These are phyloP conservation scores for Megalopta genalis DNA, from an alignment of 1,140 invertebrate genomes.

Conservation along the genomic window DNA sequence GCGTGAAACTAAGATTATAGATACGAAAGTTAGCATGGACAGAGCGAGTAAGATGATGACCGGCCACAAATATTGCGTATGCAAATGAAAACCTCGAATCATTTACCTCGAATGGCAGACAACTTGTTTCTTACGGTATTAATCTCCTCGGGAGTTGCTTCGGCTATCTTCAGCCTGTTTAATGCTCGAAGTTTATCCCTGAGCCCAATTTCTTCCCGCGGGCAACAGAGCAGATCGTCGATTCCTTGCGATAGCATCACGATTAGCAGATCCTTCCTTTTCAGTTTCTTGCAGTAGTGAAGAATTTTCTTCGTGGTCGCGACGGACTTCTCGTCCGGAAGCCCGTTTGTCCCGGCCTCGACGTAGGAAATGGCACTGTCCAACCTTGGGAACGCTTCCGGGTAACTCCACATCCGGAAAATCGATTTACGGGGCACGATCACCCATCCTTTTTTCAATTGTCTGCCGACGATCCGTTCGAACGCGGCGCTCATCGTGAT, in stretches of 20 bases:
- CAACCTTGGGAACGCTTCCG: conserved; percentile 59
- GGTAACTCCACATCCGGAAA: conserved; percentile 58
- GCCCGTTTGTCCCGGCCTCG: conserved; percentile 52
- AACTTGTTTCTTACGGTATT: conserved; percentile 84
- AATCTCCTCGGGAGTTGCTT: conserved; percentile 83
- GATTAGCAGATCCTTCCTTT: conserved; percentile 64
- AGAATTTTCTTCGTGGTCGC: conserved; percentile 51
- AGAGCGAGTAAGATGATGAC: too few relatives aligned
- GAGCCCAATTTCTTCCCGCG: conserved; percentile 81
- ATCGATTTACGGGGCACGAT: conserved; percentile 63
- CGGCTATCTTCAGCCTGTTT: conserved; percentile 76
- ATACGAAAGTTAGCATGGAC: too few relatives aligned
- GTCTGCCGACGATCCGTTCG: conserved; percentile 64
- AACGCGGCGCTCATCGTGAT: conserved; percentile 58
- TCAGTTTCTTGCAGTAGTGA: conserved; percentile 64
- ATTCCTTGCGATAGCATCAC: conserved; percentile 61
- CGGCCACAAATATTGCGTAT: neutral
- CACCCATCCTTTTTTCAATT: conserved; percentile 67
- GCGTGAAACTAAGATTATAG: too few relatives aligned
- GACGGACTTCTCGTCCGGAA: conserved; percentile 55
- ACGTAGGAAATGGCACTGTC: conserved; percentile 63
- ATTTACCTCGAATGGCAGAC: conserved; percentile 82
- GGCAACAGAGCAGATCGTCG: conserved; percentile 75
- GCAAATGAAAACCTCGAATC: neutral
- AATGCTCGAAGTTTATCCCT: conserved; percentile 81